Base-by-base conservation (phyloP, 2,888 invertebrate species). In the Pyrochroa serraticornis region DNA sequence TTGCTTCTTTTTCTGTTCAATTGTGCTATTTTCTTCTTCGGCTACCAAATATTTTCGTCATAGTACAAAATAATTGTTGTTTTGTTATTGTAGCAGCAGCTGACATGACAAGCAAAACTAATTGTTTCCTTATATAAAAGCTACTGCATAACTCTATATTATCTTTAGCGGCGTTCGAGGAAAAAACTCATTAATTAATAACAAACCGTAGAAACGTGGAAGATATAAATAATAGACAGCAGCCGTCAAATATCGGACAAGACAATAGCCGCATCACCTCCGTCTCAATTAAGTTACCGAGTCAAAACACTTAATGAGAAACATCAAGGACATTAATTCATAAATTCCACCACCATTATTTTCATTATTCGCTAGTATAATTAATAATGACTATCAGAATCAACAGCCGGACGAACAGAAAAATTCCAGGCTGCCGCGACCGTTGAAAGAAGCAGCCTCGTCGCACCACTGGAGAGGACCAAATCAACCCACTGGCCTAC, bases 91-190 rank as follows among this genome's bases (percentile, higher is more conserved):
- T 54, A 51, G 12, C 50, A 55, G 46, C 60, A 60, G 55, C 60
- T 60, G 60, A 60, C 60, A 51, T 60, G 60, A 60, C 60, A 60
- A 55, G 60, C 60, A 60, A 60, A 60, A 60, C 60, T 60, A 60
- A 60, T 60, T 55, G 60, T 60, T 60, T 60, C 60, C 55, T 47
- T 51, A 55, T 55, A 60, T 51, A 51, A 60, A 60, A 51, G 51
- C 60, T 60, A 60, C 55, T 55, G 55, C 60, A 60, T 55, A 55
- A 46, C 55, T 60, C 47, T 46, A 33, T 56, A 55, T 60, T 60
- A 60, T 55, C 55, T 55, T 55, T 55, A 55, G 54, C 50, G 57
- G 50, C 46, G 57, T 45, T 34, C 35, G 38, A 34, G 10, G 46
- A 59, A 58, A 60, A 59, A 60, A 55, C 47, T 51, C 55, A 55